Conservation (phyloP, 37 sponge, comb jelly and placozoan species). For the Bolinopsis microptera region DNA sequence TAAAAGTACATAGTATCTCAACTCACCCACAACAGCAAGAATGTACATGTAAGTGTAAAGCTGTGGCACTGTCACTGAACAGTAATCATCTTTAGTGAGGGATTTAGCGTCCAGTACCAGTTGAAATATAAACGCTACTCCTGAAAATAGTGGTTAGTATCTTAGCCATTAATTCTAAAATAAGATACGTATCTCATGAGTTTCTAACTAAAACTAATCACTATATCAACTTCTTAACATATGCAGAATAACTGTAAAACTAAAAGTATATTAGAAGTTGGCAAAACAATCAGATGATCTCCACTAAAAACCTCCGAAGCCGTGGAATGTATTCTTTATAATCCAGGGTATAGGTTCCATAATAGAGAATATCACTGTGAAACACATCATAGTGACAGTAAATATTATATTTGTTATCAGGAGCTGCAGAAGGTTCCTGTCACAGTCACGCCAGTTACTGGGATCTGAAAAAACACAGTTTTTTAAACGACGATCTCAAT, state of each 20-base stretch:
- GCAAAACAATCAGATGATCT: too few species aligned
- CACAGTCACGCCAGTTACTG: not conserved
- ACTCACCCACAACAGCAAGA: constrained; percentile 8
- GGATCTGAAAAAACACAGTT: constrained; percentile 6
- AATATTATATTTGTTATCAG: not conserved
- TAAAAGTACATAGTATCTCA: too few species aligned
- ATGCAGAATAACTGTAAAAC: too few species aligned
- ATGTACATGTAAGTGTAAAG: constrained; percentile 13
- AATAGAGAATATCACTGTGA: constrained; percentile 16
- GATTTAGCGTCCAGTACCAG: not conserved
- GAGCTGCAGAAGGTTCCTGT: not conserved
- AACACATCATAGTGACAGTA: not conserved
- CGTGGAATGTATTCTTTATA: not conserved
- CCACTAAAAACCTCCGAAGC: constrained; percentile 49
- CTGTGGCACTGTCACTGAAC: constrained; percentile 34
- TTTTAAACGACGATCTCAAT: too few species aligned
- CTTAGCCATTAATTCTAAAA: too few species aligned
- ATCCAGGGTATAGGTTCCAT: constrained; percentile 44
- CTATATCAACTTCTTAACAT: too few species aligned
- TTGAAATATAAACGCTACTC: constrained; percentile 2
- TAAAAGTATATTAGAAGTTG: too few species aligned
- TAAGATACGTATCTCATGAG: too few species aligned
- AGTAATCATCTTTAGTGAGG: constrained; percentile 11
- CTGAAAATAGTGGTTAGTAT: too few species aligned
- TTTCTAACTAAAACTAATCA: too few species aligned